Evolutionary conservation across 2,113 vertebrate species (phyloP).

Genomic region (Sitta europaea): DNA sequence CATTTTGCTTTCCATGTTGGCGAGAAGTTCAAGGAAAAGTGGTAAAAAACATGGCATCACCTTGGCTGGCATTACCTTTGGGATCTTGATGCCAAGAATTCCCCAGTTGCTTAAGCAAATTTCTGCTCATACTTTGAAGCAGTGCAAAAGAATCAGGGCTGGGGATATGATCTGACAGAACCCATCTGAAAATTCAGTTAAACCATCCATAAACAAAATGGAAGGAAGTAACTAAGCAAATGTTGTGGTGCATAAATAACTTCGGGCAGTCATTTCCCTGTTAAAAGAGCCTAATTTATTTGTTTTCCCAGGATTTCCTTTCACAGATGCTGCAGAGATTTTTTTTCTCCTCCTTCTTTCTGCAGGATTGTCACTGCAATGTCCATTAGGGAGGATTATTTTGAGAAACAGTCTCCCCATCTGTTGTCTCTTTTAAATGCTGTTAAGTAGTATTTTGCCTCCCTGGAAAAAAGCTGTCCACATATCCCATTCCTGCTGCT

Average conservation of each 20-base stretch:
- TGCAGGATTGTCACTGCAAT: background rate
- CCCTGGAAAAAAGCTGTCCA: background rate
- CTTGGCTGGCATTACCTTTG: background rate
- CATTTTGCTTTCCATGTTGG: background rate
- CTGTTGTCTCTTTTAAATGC: conserved; percentile 10
- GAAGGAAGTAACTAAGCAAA: background rate
- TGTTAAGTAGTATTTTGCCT: background rate
- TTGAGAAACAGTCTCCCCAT: background rate
- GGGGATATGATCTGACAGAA: background rate
- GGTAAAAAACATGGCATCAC: background rate
- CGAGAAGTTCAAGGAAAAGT: background rate
- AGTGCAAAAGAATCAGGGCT: background rate
- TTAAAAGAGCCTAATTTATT: conserved; percentile 10
- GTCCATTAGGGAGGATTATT: conserved; percentile 27
- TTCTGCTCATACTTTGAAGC: background rate
- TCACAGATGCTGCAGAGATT: background rate
- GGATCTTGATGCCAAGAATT: background rate
- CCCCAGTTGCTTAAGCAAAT: background rate
- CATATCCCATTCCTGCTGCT: background rate
- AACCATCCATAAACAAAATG: background rate
- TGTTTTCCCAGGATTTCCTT: conserved; percentile 8
- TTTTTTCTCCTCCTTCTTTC: background rate
- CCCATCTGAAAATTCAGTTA: background rate
- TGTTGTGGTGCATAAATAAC: background rate
- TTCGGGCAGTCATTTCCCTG: background rate